Percentiles rank a stretch among this genome's conserved stretches.
Evolutionary conservation across 2,797 vertebrate species (phyloP).

Genomic region (Geotria australis): DNA sequence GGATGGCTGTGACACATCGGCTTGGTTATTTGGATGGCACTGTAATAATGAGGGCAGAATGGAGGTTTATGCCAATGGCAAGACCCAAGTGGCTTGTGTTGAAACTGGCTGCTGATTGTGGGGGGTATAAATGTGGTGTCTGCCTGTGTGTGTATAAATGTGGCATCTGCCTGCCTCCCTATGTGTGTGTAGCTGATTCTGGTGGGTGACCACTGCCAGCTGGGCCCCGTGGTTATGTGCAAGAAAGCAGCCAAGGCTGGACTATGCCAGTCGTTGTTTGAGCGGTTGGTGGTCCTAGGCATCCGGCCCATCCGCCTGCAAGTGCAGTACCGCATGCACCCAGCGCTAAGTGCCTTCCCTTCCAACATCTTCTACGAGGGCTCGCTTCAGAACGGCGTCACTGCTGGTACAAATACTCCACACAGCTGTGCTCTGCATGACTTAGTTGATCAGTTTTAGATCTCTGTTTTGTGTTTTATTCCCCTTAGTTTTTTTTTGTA

Average conservation of each 20-base stretch:
- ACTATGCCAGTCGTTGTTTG: conserved; percentile 73
- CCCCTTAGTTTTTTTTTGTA: no score
- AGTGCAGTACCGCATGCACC: conserved; percentile 97
- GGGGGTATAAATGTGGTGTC: neutral
- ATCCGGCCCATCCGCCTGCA: conserved; percentile 88
- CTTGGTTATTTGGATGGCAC: no score
- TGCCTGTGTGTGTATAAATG: neutral
- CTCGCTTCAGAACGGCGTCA: conserved; percentile 81
- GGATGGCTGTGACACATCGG: no score
- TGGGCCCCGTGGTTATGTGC: conserved; percentile 93
- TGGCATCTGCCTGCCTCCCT: neutral
- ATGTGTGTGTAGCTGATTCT: conserved; percentile 41
- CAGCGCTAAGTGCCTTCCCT: conserved; percentile 80
- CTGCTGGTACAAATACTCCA: conserved; percentile 25
- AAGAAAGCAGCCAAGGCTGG: conserved; percentile 94
- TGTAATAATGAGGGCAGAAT: no score
- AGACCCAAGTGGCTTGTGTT: no score
- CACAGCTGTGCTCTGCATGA: no score
- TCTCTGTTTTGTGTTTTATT: no score
- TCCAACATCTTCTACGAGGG: conserved; percentile 99
- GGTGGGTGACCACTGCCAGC: conserved; percentile 90
- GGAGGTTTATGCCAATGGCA: no score
- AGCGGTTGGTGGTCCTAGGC: conserved; percentile 78
- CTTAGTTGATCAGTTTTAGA: no score
- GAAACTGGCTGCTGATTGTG: no score